Percentiles rank a stretch among this genome's conserved stretches.
These are phyloP conservation scores for Leptestheria dahalacensis DNA, from an alignment of 1,140 invertebrate species.

Conservation along the genomic window DNA sequence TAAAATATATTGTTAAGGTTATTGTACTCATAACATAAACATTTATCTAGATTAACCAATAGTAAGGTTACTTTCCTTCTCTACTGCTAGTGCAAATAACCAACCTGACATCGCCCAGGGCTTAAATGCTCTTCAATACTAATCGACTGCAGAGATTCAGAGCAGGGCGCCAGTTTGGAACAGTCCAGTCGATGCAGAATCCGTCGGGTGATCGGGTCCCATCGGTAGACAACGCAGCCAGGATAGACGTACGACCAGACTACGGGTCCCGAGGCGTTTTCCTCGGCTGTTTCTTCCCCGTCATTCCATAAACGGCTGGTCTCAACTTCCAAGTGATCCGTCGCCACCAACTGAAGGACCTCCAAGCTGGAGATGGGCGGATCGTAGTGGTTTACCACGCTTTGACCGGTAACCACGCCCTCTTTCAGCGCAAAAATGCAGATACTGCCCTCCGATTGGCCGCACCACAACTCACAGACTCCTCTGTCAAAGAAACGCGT, in stretches of 20 bases:
- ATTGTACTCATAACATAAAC: too few relatives aligned
- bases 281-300: slow-evolving; percentile 20
- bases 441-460: slow-evolving; percentile 54
- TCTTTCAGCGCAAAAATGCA: slow-evolving; percentile 47
- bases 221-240: slow-evolving; percentile 71
- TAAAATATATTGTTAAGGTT: too few relatives aligned
- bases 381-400: slow-evolving; percentile 41
- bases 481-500: slow-evolving; percentile 24
- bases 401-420: slow-evolving; percentile 41
- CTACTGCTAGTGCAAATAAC: slow-evolving; percentile 13
- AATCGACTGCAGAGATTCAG: slow-evolving; percentile 78
- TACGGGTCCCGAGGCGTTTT: slow-evolving; percentile 35
- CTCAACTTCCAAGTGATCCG: slow-evolving; percentile 17
- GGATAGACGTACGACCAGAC: slow-evolving; percentile 65
- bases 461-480: slow-evolving; percentile 53
- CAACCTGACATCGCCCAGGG: slow-evolving; percentile 57
- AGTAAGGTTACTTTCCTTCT: neutral
- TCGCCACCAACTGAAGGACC: slow-evolving; percentile 43
- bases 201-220: slow-evolving; percentile 45
- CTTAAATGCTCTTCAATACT: slow-evolving; percentile 75
- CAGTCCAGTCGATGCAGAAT: slow-evolving; percentile 72
- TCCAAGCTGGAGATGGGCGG: slow-evolving; percentile 39
- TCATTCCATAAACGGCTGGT: slow-evolving; percentile 15
- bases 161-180: slow-evolving; percentile 78
- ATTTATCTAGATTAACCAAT: too few relatives aligned